Conservation (phyloP, 2,797 vertebrate genomes). For the Danio kyathit region DNA sequence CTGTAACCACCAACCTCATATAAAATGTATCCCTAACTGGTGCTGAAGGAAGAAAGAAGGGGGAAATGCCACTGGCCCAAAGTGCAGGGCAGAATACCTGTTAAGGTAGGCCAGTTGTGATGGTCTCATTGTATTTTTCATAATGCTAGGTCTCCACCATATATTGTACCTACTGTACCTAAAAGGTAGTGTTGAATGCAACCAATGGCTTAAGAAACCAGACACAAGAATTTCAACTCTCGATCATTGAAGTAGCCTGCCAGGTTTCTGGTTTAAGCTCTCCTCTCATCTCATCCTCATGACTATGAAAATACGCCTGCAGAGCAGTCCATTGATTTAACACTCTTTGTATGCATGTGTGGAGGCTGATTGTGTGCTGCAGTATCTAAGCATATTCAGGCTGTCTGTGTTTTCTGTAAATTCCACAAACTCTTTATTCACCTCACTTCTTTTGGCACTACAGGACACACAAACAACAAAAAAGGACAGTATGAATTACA, state of each 20-base stretch:
- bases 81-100: no score
- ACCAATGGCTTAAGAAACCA: conserved; percentile 42
- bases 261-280: conserved; percentile 25
- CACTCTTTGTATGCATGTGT: conserved; percentile 44
- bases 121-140: no score
- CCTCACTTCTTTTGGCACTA: conserved; percentile 47
- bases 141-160: neutral
- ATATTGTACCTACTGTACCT: conserved; percentile 13
- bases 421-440: conserved; percentile 47
- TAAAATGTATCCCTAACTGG: no score
- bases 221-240: conserved; percentile 29
- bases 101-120: no score
- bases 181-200: conserved; percentile 38
- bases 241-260: neutral
- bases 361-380: conserved; percentile 35
- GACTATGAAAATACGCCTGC: conserved; percentile 31
- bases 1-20: no score
- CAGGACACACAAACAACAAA: neutral
- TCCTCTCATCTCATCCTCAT: conserved; percentile 30
- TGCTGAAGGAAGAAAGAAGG: no score
- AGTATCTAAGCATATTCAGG: conserved; percentile 47
- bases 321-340: conserved; percentile 35
- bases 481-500: neutral
- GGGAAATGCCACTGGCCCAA: no score
- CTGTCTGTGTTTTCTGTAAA: conserved; percentile 40